Base-by-base conservation (phyloP, 2,113 vertebrate species). In the Symphodus melops region DNA sequence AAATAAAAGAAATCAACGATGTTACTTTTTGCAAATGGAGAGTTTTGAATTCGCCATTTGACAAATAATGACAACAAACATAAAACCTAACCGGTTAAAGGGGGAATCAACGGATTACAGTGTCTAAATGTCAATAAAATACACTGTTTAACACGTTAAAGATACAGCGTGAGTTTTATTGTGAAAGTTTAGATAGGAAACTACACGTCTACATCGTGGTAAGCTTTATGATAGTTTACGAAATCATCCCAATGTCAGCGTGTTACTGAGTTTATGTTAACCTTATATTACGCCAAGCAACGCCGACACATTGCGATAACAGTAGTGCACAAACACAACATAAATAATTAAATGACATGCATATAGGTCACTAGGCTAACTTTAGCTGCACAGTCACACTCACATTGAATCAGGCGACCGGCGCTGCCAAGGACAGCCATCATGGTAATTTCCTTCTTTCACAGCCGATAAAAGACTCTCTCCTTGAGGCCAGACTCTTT, bases 381-480 rank as follows among this genome's bases (percentile, higher is more conserved):
- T 63, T 63, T 46, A 69, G 59, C 75, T 44, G 59, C n/a, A 58
- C 36, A 63, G 14, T 21, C 21, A 36, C 44, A 94, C 93, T 94
- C 79, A 94, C 93, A 62, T 51, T 86, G 82, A 8, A 90, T 21
- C 41, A 93, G 41, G 67, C 94, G 92, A 42, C 84, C 77, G 39
- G 86, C 81, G 57, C 87, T 90, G 53, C 91, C 91, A 44, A 93
- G 63, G 9, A 79, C 84, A n/a, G 92, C 80, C 93, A 94, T 94
- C 67, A 62, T 84, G 46, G n/a, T 72, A 21, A 0, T 9, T 25
- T 72, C 36, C 21, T 52, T 28, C 48, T 44, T 25, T 17, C 8
- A 9, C 33, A 0, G 44, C 21, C 3, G 6, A 8, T 8, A 10
- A 42, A 49, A 20, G 48, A 74, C 63, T 62, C 3, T 62, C 3